Percentiles rank a stretch among this genome's conserved stretches.
Conservation (phyloP, 2,888 invertebrate genomes). For the Hypolimnas misippus region DNA sequence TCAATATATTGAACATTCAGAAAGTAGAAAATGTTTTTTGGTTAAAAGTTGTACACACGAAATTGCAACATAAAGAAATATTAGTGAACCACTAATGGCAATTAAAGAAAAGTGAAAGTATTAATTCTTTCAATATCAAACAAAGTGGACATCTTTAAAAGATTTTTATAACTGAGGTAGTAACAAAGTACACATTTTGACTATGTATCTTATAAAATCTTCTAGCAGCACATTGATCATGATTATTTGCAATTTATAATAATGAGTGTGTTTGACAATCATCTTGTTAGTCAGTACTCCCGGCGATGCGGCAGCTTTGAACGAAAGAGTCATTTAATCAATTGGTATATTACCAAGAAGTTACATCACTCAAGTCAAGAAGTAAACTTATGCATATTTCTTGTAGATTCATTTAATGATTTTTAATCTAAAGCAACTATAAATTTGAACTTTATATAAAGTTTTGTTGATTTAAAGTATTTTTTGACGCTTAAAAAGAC, state of each 20-base stretch:
- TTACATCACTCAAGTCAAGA: conserved; percentile 12
- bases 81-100: background rate
- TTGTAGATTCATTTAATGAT: conserved; percentile 7
- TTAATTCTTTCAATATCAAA: background rate
- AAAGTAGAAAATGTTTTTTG: too few relatives aligned
- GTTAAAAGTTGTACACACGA: too few relatives aligned
- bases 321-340: conserved; percentile 20
- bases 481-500: conserved; percentile 69
- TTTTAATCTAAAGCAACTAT: conserved; percentile 19
- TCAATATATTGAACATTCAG: too few relatives aligned
- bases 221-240: too few relatives aligned
- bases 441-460: conserved; percentile 25
- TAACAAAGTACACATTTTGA: too few relatives aligned
- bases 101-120: background rate
- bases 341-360: conserved; percentile 32
- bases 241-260: too few relatives aligned
- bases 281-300: too few relatives aligned
- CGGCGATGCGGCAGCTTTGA: too few relatives aligned
- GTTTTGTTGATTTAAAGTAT: conserved; percentile 32
- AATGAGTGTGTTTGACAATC: too few relatives aligned
- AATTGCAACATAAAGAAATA: too few relatives aligned
- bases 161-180: background rate
- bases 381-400: conserved; percentile 14
- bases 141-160: background rate
- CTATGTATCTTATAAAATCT: too few relatives aligned